Conservation (phyloP, 2,113 vertebrate species). For the Tursiops truncatus region DNA sequence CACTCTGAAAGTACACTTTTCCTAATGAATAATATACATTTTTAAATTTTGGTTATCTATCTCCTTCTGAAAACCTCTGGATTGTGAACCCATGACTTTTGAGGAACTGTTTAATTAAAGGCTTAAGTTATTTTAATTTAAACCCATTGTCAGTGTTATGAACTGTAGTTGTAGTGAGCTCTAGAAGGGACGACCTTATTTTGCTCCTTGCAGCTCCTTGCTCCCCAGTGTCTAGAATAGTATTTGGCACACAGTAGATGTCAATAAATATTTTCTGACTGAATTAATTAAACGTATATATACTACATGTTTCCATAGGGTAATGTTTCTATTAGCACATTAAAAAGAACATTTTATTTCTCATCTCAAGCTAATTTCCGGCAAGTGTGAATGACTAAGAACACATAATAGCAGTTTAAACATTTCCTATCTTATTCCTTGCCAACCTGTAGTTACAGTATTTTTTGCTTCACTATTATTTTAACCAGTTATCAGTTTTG, state of each 20-base stretch:
- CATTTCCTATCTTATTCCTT: conserved; percentile 19
- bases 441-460: not conserved
- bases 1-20: not conserved
- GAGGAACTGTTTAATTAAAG: conserved; percentile 16
- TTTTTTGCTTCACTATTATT: conserved; percentile 8
- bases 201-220: not conserved
- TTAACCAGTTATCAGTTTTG: conserved; percentile 38
- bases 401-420: conserved; percentile 35
- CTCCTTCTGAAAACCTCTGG: not conserved
- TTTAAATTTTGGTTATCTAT: not conserved
- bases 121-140: conserved; percentile 35
- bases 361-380: conserved; percentile 48
- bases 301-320: not conserved
- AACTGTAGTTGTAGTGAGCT: conserved; percentile 9
- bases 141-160: conserved; percentile 7
- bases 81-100: conserved; percentile 31
- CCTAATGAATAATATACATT: not conserved
- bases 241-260: not conserved
- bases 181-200: not conserved
- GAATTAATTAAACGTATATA: not conserved
- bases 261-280: conserved; percentile 28
- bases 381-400: conserved; percentile 43
- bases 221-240: not conserved
- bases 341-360: conserved; percentile 49
- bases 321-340: conserved; percentile 30